A percentile compares a stretch with the other conserved stretches of the same genome.
Evolutionary conservation across 2,113 vertebrate genomes (phyloP).

Genomic region (Gopherus flavomarginatus): DNA sequence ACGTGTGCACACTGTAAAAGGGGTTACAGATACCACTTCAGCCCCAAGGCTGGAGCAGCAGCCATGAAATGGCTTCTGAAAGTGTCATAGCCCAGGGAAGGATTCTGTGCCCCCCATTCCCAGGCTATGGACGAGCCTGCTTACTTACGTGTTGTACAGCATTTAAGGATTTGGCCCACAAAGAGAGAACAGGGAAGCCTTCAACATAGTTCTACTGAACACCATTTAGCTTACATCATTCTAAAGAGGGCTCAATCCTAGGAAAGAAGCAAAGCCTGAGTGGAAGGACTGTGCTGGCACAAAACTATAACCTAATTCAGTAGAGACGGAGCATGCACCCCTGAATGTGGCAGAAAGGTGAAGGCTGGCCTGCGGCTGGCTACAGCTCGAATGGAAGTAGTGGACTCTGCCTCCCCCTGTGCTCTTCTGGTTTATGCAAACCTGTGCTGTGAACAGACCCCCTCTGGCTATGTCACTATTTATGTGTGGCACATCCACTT

Average conservation of each 20-base stretch:
- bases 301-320: neutral
- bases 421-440: neutral
- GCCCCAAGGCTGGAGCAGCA: accelerated
- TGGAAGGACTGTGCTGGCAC: neutral
- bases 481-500: neutral
- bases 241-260: accelerated
- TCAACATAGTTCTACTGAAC: neutral
- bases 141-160: neutral
- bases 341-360: neutral
- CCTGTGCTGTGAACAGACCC: neutral
- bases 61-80: accelerated
- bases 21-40: neutral
- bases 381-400: neutral
- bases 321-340: neutral
- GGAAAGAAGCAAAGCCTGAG: accelerated
- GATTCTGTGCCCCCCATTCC: neutral
- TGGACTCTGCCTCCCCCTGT: neutral
- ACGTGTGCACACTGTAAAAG: neutral
- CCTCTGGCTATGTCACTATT: neutral
- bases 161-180: neutral
- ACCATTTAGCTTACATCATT: neutral
- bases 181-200: neutral
- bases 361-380: neutral
- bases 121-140: neutral
- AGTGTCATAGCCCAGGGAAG: neutral